Evolutionary conservation across 2,113 vertebrate species (phyloP).

Genomic region (Pollimyrus isidori): DNA sequence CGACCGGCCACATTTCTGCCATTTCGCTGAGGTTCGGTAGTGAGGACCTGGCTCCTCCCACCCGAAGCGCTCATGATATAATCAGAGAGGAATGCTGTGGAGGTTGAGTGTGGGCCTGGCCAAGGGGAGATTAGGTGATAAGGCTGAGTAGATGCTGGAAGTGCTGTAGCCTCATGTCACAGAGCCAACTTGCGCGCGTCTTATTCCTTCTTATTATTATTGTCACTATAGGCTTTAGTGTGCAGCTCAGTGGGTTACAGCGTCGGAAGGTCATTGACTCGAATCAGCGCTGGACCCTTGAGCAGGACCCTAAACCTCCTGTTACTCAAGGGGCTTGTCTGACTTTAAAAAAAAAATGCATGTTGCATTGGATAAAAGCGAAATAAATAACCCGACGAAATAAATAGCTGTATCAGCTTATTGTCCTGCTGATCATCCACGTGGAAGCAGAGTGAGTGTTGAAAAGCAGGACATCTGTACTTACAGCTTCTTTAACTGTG

Average conservation of each 20-base stretch:
- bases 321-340: not conserved
- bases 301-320: not conserved
- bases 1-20: not conserved
- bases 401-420: not conserved
- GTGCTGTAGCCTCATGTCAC: not conserved
- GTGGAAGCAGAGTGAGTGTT: not conserved
- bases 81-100: slow-evolving; percentile 10
- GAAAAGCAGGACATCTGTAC: not conserved
- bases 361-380: not conserved
- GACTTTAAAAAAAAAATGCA: not conserved
- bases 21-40: not conserved
- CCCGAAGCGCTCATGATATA: not conserved
- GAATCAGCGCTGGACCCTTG: not conserved
- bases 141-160: not conserved
- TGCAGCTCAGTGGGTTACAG: not conserved
- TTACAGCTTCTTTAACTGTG: not conserved
- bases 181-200: not conserved
- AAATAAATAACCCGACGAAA: not conserved
- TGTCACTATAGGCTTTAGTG: not conserved
- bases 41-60: not conserved
- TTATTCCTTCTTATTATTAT: not conserved
- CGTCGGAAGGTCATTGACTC: not conserved
- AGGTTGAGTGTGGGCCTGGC: not conserved
- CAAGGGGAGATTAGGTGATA: not conserved
- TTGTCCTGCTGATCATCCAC: not conserved